A percentile compares a stretch with the other conserved stretches of the same genome.
Conservation (phyloP, 2,113 vertebrate genomes). For the Zosterops borbonicus region DNA sequence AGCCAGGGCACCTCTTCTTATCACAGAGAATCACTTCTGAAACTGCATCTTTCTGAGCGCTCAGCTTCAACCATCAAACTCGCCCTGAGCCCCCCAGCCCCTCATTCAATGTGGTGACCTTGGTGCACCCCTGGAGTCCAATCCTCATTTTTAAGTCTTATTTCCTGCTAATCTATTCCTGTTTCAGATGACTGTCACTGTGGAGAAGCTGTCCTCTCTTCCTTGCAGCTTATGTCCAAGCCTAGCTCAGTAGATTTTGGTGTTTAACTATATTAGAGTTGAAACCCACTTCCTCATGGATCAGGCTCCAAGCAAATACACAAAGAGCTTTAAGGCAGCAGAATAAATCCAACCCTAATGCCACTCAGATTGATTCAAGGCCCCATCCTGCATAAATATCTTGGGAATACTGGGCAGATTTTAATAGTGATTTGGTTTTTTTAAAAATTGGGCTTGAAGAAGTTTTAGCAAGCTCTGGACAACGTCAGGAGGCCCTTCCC, state of each 20-base stretch:
- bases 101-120: rapidly evolving
- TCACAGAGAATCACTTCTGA: not conserved
- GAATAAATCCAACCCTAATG: not conserved
- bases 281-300: not conserved
- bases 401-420: not conserved
- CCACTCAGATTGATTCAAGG: not conserved
- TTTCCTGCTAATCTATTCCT: not conserved
- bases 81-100: not conserved
- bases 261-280: not conserved
- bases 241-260: not conserved
- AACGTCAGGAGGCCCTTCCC: not conserved
- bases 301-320: not conserved
- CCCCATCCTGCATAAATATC: not conserved
- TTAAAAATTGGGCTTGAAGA: not conserved
- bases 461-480: not conserved
- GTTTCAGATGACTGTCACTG: not conserved
- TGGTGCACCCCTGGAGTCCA: not conserved
- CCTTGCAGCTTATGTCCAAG: not conserved
- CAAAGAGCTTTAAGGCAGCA: not conserved
- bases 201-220: not conserved
- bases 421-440: not conserved
- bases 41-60: not conserved
- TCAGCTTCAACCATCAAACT: not conserved
- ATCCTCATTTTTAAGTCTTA: not conserved
- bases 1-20: not conserved